A percentile compares a stretch with the other conserved stretches of the same genome.
Evolutionary conservation across 2,113 vertebrate genomes (phyloP).

Genomic region (Anoura caudifer): DNA sequence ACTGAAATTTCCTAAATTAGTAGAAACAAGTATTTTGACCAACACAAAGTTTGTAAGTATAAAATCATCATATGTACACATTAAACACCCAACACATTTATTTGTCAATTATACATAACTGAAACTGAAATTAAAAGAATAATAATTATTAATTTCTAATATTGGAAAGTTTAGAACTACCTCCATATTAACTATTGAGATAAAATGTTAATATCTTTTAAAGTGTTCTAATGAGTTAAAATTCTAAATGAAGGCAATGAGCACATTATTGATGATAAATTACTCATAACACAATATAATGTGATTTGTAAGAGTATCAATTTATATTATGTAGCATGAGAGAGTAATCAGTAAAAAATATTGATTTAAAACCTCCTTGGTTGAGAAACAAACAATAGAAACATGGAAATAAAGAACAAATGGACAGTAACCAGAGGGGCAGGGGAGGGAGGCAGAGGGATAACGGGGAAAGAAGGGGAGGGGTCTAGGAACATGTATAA

Average conservation of each 20-base stretch:
- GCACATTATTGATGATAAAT: neutral
- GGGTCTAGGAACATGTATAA: too few relatives aligned
- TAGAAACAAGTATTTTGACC: neutral
- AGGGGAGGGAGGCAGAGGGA: too few relatives aligned
- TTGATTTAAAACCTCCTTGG: neutral
- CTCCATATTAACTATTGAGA: neutral
- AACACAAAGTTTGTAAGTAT: neutral
- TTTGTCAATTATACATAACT: neutral
- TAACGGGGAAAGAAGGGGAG: too few relatives aligned
- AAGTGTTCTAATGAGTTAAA: neutral
- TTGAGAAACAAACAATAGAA: too few relatives aligned
- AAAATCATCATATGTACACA: neutral
- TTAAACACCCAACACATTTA: neutral
- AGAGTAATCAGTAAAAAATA: neutral
- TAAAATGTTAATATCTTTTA: neutral
- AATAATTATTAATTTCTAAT: neutral
- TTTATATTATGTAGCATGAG: neutral
- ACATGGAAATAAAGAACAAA: too few relatives aligned
- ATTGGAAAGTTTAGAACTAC: neutral
- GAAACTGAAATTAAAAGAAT: neutral
- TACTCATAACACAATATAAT: neutral
- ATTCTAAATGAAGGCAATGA: neutral
- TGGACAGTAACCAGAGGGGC: too few relatives aligned
- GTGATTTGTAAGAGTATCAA: slow-evolving; percentile 20
- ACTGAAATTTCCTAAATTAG: neutral